phyloP scores from a whole-genome alignment of 2,113 vertebrate species.

The Uropsilus gracilis region DNA sequence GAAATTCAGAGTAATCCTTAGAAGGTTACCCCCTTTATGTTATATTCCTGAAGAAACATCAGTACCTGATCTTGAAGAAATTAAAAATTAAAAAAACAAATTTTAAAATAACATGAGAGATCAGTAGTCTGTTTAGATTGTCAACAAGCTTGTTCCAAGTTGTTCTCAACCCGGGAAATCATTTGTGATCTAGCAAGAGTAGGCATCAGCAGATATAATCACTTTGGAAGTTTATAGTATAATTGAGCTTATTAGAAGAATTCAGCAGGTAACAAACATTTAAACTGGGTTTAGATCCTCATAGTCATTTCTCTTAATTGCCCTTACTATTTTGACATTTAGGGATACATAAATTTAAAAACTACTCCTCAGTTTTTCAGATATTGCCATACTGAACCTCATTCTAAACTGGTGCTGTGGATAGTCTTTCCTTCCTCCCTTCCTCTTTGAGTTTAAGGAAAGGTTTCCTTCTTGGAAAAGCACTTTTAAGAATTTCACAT shows the following conservation, averaged over 20 bases:
- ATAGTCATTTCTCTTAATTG: constrained; percentile 56
- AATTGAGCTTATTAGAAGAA: constrained; percentile 62
- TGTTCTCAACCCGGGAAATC: constrained; percentile 62
- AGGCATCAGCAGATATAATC: constrained; percentile 63
- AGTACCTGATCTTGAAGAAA: constrained; percentile 72
- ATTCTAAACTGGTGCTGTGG: constrained; percentile 83
- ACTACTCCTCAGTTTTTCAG: constrained; percentile 65
- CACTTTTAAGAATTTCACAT: constrained; percentile 68
- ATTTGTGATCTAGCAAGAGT: constrained; percentile 63
- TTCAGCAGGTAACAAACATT: constrained; percentile 46
- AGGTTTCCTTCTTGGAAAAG: constrained; percentile 64
- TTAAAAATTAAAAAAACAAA: constrained; percentile 59
- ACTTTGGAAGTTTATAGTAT: constrained; percentile 60
- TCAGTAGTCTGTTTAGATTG: constrained; percentile 67
- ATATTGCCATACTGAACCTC: constrained; percentile 79
- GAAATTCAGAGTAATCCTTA: constrained; percentile 74
- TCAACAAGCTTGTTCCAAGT: constrained; percentile 65
- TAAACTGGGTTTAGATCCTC: constrained; percentile 56
- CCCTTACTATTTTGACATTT: constrained; percentile 71
- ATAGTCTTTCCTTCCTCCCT: constrained; percentile 41
- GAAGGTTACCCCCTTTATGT: constrained; percentile 55
- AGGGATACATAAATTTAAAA: constrained; percentile 58
- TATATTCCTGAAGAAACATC: constrained; percentile 74
- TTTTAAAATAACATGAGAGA: constrained; percentile 65
- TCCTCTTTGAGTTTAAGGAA: constrained; percentile 57